Evolutionary conservation across 2,888 invertebrate species (phyloP).

Genomic region (Sinhomidia bicolor): DNA sequence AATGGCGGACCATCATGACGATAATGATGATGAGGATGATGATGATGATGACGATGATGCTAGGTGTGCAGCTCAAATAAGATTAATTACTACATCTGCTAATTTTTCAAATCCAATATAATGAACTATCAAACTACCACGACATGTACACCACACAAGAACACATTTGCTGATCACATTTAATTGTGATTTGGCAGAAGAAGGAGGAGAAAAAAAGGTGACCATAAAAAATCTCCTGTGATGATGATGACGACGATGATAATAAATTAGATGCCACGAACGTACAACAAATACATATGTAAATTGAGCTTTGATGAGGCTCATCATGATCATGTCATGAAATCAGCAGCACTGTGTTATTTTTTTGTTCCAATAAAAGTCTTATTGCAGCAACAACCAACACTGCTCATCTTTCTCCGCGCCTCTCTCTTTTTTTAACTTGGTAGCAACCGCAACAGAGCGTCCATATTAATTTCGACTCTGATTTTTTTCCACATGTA

Average conservation of each 20-base stretch:
- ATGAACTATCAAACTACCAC: neutral
- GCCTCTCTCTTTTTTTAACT: slow-evolving; percentile 20
- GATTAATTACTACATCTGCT: slow-evolving; percentile 48
- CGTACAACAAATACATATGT: neutral
- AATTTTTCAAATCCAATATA: slow-evolving; percentile 18
- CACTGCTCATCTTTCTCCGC: slow-evolving; percentile 55
- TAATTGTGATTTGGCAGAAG: slow-evolving; percentile 26
- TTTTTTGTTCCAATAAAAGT: slow-evolving; percentile 46
- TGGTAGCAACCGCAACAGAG: neutral
- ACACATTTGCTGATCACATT: slow-evolving; percentile 29
- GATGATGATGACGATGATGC: neutral
- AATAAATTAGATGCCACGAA: slow-evolving; percentile 23
- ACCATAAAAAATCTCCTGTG: slow-evolving; percentile 10
- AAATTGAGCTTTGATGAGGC: slow-evolving; percentile 43
- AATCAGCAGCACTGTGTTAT: slow-evolving; percentile 10
- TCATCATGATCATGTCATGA: slow-evolving; percentile 26
- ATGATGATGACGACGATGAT: neutral
- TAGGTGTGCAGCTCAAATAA: slow-evolving; percentile 41
- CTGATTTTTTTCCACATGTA: neutral
- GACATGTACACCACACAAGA: neutral
- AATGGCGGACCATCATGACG: neutral
- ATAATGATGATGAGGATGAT: neutral
- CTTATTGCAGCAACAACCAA: slow-evolving; percentile 6
- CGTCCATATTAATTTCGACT: slow-evolving; percentile 58
- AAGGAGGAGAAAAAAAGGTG: slow-evolving; percentile 32